phyloP scores from a whole-genome alignment of 2,113 vertebrate species.

The Glaucomys volans region DNA sequence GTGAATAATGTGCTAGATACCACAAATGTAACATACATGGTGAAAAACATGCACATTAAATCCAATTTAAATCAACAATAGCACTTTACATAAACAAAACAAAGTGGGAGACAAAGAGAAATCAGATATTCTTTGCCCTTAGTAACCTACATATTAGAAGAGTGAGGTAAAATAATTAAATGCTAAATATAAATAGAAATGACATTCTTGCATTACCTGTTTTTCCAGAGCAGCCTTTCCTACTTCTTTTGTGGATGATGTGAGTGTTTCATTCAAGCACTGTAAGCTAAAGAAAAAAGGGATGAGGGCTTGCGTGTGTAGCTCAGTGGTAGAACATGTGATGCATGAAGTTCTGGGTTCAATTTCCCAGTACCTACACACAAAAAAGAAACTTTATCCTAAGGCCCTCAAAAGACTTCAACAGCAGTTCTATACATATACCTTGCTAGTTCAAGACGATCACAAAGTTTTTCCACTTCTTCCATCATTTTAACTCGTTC shows the following conservation, averaged over 20 bases:
- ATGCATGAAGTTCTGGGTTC: neutral
- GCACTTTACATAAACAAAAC: constrained; percentile 27
- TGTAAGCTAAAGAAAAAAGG: constrained; percentile 92
- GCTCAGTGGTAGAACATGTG: neutral
- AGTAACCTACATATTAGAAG: neutral
- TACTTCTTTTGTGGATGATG: constrained; percentile 93
- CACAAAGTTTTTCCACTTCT: constrained; percentile 98
- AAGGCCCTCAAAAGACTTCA: constrained; percentile 67
- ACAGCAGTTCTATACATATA: constrained; percentile 69
- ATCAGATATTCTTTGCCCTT: neutral
- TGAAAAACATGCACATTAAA: constrained; percentile 5
- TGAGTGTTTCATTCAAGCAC: constrained; percentile 95
- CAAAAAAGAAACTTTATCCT: constrained; percentile 70
- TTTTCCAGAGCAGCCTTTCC: constrained; percentile 95
- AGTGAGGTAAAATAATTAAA: neutral
- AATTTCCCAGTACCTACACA: neutral
- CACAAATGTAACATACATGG: constrained; percentile 35
- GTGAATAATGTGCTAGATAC: neutral
- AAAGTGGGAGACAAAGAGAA: neutral
- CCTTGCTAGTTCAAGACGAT: constrained; percentile 96
- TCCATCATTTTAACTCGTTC: constrained; percentile 99
- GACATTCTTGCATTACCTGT: constrained; percentile 88
- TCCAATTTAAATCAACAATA: constrained; percentile 7
- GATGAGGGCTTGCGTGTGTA: constrained; percentile 47
- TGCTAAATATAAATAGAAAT: neutral